A percentile compares a stretch with the other conserved stretches of the same genome.
phyloP scores from a whole-genome alignment of 2,797 vertebrate species.

The Acanthiza pusilla region DNA sequence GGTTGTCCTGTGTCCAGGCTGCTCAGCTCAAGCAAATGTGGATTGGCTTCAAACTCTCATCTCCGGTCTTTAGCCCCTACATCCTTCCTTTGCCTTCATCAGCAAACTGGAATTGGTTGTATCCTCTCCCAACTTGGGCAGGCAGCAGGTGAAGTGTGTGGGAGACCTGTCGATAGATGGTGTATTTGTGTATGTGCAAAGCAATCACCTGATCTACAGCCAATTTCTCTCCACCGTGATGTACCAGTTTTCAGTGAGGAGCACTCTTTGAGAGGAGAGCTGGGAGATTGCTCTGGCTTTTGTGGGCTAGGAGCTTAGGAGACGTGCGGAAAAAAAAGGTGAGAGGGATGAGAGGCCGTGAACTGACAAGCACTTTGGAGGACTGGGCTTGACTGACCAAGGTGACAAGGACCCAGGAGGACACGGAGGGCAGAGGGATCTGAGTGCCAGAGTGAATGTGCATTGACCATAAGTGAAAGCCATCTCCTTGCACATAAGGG shows the following conservation, averaged over 20 bases:
- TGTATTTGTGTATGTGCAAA: not conserved
- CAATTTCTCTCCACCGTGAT: fast-evolving
- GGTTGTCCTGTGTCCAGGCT: not conserved
- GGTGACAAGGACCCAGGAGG: not conserved
- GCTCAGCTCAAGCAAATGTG: not conserved
- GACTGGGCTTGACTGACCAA: not conserved
- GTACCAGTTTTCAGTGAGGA: not conserved
- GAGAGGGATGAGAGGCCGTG: not conserved
- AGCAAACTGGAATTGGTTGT: not conserved
- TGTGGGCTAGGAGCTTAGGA: not conserved
- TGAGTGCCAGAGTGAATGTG: not conserved
- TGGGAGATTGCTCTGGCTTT: not conserved
- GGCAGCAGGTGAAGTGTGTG: not conserved
- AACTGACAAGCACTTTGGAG: not conserved
- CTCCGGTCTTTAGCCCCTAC: not conserved
- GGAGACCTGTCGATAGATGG: not conserved
- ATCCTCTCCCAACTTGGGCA: not conserved
- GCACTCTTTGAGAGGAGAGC: not conserved
- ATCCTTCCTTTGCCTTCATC: not conserved
- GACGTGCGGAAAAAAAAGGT: not conserved
- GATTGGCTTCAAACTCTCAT: not conserved
- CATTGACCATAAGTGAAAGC: not conserved
- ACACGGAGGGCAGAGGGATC: not conserved
- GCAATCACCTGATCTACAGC: not conserved
- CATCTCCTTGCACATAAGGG: not conserved